Evolutionary conservation across 2,113 vertebrate genomes (phyloP).

Genomic region (Scopus umbretta): DNA sequence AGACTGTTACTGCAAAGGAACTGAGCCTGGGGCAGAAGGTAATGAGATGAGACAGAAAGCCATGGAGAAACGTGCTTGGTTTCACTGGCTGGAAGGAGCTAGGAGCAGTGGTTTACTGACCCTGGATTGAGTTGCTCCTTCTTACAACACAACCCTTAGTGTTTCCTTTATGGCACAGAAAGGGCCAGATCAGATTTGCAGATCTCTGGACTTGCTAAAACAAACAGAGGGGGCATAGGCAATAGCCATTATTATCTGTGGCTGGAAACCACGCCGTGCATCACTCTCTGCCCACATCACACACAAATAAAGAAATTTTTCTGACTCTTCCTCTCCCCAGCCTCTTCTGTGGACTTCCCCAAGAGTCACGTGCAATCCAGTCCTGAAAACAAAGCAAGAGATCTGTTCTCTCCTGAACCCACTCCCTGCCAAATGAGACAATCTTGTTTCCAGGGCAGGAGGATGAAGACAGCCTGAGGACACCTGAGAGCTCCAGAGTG

Average conservation of each 20-base stretch:
- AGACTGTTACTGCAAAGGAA: background rate
- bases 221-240: background rate
- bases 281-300: background rate
- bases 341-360: background rate
- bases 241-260: background rate
- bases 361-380: background rate
- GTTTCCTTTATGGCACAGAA: background rate
- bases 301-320: background rate
- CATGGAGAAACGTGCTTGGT: background rate
- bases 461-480: background rate
- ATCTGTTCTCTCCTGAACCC: background rate
- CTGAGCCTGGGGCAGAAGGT: background rate
- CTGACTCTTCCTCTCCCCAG: background rate
- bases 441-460: background rate
- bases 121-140: background rate
- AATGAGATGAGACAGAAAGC: background rate
- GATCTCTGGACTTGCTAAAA: background rate
- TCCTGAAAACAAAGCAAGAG: background rate
- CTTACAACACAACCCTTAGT: background rate
- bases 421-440: background rate
- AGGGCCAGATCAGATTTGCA: background rate
- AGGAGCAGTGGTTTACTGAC: background rate
- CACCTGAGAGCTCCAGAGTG: background rate
- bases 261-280: accelerated
- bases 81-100: background rate